A percentile compares a stretch with the other conserved stretches of the same genome.
Evolutionary conservation across 2,888 invertebrate species (phyloP).

Genomic region (Cyclophora punctaria): DNA sequence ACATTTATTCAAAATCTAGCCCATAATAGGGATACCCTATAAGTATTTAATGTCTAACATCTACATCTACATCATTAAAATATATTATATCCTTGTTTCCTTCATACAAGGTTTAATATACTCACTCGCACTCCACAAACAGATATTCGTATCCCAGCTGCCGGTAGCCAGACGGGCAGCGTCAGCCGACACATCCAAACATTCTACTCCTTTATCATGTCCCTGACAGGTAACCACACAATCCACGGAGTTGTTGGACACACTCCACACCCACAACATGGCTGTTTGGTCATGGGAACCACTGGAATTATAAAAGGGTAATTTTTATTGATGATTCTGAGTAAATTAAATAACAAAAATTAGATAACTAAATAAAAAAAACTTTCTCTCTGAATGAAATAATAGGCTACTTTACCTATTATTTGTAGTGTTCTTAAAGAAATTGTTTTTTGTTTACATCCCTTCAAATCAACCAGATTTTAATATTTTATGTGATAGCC

Average conservation of each 20-base stretch:
- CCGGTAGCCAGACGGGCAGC: constrained; percentile 83
- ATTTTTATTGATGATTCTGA: no score
- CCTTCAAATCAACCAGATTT: no score
- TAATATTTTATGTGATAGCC: no score
- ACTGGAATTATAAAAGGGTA: constrained; percentile 50
- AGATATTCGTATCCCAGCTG: constrained; percentile 93
- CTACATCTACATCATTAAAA: no score
- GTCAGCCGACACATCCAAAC: constrained; percentile 84
- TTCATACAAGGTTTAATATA: constrained; percentile 4
- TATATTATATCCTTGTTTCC: no score
- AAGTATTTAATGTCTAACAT: no score
- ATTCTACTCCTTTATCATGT: constrained; percentile 94
- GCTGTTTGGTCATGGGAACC: constrained; percentile 95
- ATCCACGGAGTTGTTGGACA: constrained; percentile 81
- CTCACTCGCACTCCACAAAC: constrained; percentile 90
- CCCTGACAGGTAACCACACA: constrained; percentile 89
- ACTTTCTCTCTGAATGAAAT: neutral
- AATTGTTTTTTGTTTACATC: neutral
- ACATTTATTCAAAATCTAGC: no score
- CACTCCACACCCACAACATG: constrained; percentile 92
- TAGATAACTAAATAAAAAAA: no score
- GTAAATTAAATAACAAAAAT: no score
- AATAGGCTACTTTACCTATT: no score
- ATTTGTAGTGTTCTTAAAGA: neutral
- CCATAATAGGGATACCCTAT: no score